Base-by-base conservation (phyloP, 2,888 invertebrate genomes). In the Philopedon plagiatum region DNA sequence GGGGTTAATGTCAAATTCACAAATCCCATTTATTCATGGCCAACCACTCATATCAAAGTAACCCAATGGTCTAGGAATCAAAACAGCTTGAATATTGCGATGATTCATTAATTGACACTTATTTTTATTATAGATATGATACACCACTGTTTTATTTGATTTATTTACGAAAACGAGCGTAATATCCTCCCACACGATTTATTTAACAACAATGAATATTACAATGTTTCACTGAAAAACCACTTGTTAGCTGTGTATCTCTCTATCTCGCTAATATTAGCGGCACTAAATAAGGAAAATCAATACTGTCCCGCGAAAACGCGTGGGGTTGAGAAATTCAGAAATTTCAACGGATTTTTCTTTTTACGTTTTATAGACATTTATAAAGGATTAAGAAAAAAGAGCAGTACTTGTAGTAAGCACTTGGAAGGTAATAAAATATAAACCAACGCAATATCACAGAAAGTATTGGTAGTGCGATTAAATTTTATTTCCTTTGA, bases 211-310 rank as follows among this genome's bases (percentile, higher is more conserved):
- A 54, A 29, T 18, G 51, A 13, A 32, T 54, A 26, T 51, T 51
- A 26, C 51, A 5, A 29, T 29, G 49, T 54, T 54, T 7, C 15
- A 29, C 15, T 29, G 8, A 23, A 54, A 41, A 54, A 54, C 51
- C 51, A 54, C 51, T 54, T 54, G 51, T 54, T 54, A 54, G 51
- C 29, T 29, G 49, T 49, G 8, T 54, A 32, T 54, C 29, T 54
- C 29, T 29, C 29, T 54, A 29, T 54, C 51, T 54, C 29, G n/a
- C n/a, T 26, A 26, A 26, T 51, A 51, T 51, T 26, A 51, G 26
- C 13, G 51, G 51, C 29, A 18, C n/a, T 32, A 29, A 46, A 46
- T 54, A 13, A 1, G 29, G 51, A 54, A 54, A 54, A 54, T 54
- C 51, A 54, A 54, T 54, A 54, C 18, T 7, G 29, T n/a, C 15